A percentile compares a stretch with the other conserved stretches of the same genome.
Conservation (phyloP, 2,797 vertebrate species). For the Urocyon cinereoargenteus region DNA sequence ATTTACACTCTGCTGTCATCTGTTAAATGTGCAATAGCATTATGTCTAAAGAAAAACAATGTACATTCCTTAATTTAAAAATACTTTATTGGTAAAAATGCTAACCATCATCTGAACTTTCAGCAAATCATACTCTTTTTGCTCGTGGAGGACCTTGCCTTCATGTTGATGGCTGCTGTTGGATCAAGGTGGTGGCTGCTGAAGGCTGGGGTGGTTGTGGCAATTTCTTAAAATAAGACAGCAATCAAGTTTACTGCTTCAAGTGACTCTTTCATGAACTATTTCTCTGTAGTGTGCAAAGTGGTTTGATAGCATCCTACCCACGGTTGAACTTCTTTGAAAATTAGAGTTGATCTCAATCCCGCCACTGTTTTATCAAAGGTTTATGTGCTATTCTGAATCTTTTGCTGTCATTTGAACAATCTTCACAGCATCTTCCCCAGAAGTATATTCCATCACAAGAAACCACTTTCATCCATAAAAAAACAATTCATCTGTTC, state of each 20-base stretch:
- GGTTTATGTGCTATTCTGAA: neutral
- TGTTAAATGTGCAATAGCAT: neutral
- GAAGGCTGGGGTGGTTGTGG: neutral
- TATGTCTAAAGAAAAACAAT: neutral
- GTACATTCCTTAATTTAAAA: neutral
- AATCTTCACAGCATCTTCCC: neutral
- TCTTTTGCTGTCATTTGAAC: neutral
- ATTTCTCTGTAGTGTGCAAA: neutral
- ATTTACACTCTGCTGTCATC: neutral
- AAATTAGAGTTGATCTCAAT: neutral
- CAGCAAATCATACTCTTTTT: neutral
- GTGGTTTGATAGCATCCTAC: neutral
- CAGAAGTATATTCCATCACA: neutral
- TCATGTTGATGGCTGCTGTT: neutral
- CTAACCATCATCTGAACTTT: neutral
- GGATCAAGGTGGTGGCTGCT: neutral
- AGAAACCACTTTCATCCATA: neutral
- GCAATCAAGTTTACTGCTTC: neutral
- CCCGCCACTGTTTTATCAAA: neutral
- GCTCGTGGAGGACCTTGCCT: neutral
- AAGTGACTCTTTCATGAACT: neutral
- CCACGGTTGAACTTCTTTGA: neutral
- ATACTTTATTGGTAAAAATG: neutral
- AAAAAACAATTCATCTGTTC: neutral
- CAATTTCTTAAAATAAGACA: neutral